These are phyloP conservation scores for Osmerus eperlanus DNA, from an alignment of 2,113 vertebrate genomes.

Conservation along the genomic window DNA sequence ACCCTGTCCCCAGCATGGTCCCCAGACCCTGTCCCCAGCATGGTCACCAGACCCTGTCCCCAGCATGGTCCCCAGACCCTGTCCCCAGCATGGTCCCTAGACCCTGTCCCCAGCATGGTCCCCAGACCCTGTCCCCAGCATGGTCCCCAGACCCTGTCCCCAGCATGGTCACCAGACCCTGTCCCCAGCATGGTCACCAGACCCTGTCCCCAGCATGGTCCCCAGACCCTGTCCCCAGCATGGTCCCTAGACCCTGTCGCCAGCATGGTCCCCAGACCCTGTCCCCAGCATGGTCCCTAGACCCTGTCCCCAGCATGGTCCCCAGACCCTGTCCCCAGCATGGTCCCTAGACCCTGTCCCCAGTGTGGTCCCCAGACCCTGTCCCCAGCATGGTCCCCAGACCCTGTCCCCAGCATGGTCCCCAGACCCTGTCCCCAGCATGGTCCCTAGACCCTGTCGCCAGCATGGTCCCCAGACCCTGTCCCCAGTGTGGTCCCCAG, in stretches of 20 bases:
- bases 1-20: conserved; percentile 52
- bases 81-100: conserved; percentile 51
- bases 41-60: conserved; percentile 10
- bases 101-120: too few relatives aligned
- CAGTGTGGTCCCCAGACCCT: conserved; percentile 10
- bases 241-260: conserved; percentile 32
- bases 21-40: conserved; percentile 51
- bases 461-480: conserved; percentile 10
- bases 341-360: conserved; percentile 10
- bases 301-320: too few relatives aligned
- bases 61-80: conserved; percentile 12
- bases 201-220: too few relatives aligned
- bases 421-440: conserved; percentile 51
- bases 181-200: conserved; percentile 51
- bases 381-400: conserved; percentile 51
- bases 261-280: conserved; percentile 51
- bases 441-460: conserved; percentile 10
- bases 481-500: conserved; percentile 22
- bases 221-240: conserved; percentile 52
- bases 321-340: conserved; percentile 51
- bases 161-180: conserved; percentile 7
- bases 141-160: conserved; percentile 13
- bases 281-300: conserved; percentile 51
- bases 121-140: conserved; percentile 51
- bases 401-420: too few relatives aligned